Base-by-base conservation (phyloP, 2,888 invertebrate genomes). In the Aelia acuminata region DNA sequence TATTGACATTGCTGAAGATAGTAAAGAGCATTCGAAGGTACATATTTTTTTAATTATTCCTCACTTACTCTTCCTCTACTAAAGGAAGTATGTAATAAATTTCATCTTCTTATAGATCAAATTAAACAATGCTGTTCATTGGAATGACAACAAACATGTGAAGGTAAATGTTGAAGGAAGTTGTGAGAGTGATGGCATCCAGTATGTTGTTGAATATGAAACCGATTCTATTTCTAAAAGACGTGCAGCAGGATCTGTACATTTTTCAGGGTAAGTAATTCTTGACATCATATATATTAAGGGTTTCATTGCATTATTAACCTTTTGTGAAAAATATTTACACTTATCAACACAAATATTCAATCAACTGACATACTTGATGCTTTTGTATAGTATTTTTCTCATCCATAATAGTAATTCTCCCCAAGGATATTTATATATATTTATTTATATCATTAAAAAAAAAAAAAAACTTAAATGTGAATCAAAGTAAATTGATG, bases 71-170 rank as follows among this genome's bases (percentile, higher is more conserved):
- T 5, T 49, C 0, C 31, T 0, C 13, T 57, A 1, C 20, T 80
- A 80, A 80, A 39, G n/a, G 20, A 15, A 35, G 7, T 70, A 70
- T 35, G 2, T 70, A 70, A 35, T 70, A 0, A 50, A 47, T 87
- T 87, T 89, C 75, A 57, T 80, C 5, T 80, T 43, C 10, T 80
- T 80, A 39, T 13, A 91, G 91, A 39, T 91, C 31, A 92, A 92
- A 18, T 89, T 93, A 4, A 91, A 92, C 20, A 92, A 93, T 84
- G 92, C 92, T 0, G 89, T 94, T 1, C 93, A 93, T 91, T 92
- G 94, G 89, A 95, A 95, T 91, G 93, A 93, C 7, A 94, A 94
- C 84, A 92, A 90, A 88, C 31, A 91, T 35, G 92, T 93, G 88
- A 92, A 92, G 18, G 87, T 94, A 0, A 93, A 93, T 89, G 91